These are phyloP conservation scores for Camelus dromedarius DNA, from an alignment of 2,113 vertebrate species.

Conservation along the genomic window DNA sequence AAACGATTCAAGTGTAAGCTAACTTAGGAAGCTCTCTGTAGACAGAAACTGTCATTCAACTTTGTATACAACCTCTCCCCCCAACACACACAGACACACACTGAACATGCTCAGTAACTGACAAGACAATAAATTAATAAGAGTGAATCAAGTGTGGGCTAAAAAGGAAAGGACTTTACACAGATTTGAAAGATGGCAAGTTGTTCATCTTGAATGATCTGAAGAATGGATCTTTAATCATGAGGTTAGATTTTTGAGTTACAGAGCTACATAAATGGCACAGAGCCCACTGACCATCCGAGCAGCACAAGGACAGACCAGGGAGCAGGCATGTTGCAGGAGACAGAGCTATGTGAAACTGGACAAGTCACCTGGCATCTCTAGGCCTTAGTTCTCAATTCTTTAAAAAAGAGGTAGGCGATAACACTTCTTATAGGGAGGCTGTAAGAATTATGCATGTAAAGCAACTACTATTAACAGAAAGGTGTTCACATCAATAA, in stretches of 20 bases:
- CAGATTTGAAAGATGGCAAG: background rate
- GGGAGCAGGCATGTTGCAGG: background rate
- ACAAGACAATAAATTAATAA: background rate
- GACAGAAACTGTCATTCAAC: background rate
- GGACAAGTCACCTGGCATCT: background rate
- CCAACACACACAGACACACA: background rate
- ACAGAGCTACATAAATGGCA: background rate
- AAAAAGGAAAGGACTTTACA: background rate
- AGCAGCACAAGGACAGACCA: background rate
- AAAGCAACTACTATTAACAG: background rate
- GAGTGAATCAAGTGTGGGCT: background rate
- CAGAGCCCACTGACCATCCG: background rate
- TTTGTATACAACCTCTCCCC: background rate
- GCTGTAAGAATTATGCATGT: background rate
- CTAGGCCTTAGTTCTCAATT: background rate
- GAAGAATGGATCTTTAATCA: background rate
- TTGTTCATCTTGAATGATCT: background rate
- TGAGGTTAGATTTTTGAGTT: constrained; percentile 28
- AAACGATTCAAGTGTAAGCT: background rate
- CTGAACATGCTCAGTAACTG: background rate
- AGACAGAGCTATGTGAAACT: background rate
- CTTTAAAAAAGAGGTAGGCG: background rate
- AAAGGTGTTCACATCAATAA: background rate
- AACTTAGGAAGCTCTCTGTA: background rate
- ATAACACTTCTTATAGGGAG: background rate